Percentiles rank a stretch among this genome's conserved stretches.
phyloP scores from a whole-genome alignment of 2,113 vertebrate genomes.

The Scomber japonicus region DNA sequence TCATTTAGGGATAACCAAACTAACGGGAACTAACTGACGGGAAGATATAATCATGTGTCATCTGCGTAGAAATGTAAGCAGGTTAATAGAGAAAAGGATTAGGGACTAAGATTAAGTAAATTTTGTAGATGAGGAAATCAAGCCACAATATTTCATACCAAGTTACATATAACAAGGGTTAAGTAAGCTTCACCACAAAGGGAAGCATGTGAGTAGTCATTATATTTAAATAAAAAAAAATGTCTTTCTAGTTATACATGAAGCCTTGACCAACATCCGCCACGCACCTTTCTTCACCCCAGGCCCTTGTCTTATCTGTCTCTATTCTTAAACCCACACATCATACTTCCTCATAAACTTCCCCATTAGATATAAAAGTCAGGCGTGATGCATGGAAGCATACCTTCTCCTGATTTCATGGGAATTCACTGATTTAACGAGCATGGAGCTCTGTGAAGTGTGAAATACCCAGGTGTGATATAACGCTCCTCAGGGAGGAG shows the following conservation, averaged over 20 bases:
- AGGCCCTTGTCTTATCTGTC: neutral
- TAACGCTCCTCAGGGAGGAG: constrained; percentile 35
- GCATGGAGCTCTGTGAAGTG: constrained; percentile 55
- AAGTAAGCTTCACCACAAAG: too few relatives aligned
- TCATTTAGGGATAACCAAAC: neutral
- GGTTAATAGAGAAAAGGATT: neutral
- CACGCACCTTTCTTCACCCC: neutral
- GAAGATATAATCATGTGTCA: neutral
- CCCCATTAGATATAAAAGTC: constrained; percentile 55
- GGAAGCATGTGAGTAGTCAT: too few relatives aligned
- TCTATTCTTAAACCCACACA: constrained; percentile 9
- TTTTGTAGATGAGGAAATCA: neutral
- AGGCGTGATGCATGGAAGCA: constrained; percentile 40
- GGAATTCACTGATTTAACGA: constrained; percentile 61
- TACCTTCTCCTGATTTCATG: constrained; percentile 53
- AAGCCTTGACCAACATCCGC: neutral
- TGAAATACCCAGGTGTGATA: constrained; percentile 70
- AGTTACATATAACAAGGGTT: too few relatives aligned
- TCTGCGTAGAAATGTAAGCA: neutral
- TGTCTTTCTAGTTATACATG: neutral
- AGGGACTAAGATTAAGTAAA: neutral
- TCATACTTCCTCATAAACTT: constrained; percentile 31
- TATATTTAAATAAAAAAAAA: too few relatives aligned
- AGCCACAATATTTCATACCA: too few relatives aligned
- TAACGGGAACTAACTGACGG: neutral